Conservation (phyloP, 2,888 invertebrate species). For the Spisula solida region DNA sequence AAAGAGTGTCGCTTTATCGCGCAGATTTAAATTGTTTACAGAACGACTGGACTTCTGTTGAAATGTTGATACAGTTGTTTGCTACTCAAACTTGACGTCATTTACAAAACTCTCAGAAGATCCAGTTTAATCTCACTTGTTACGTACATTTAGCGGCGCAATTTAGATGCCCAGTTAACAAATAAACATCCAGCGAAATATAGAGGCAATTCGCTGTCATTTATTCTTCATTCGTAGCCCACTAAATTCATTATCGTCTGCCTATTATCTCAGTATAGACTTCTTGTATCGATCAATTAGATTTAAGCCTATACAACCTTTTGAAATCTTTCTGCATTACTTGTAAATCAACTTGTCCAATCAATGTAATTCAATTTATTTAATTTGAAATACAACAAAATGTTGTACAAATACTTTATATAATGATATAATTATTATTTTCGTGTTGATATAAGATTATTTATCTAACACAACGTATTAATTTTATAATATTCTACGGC, state of each 20-base stretch:
- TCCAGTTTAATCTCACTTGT: not conserved
- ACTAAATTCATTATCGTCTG: not conserved
- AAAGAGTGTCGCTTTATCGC: not conserved
- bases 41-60: not conserved
- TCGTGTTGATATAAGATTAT: not conserved
- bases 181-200: not conserved
- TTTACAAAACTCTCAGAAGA: not conserved
- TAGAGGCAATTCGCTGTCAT: not conserved
- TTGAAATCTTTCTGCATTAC: no score
- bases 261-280: no score
- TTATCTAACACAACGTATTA: not conserved
- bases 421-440: not conserved
- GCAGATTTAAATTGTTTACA: slow-evolving; percentile 21
- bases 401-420: not conserved
- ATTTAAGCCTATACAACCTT: no score
- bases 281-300: no score
- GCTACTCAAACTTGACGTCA: not conserved
- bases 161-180: not conserved
- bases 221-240: not conserved
- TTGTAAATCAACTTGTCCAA: no score
- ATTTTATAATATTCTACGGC: not conserved
- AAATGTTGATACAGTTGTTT: slow-evolving; percentile 12
- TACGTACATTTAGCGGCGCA: not conserved
- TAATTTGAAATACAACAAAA: not conserved
- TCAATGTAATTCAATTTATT: not conserved